Evolutionary conservation across 2,888 invertebrate genomes (phyloP), one percentile per base, ranked within the genome.

Genomic region (Meteorus colon): DNA sequence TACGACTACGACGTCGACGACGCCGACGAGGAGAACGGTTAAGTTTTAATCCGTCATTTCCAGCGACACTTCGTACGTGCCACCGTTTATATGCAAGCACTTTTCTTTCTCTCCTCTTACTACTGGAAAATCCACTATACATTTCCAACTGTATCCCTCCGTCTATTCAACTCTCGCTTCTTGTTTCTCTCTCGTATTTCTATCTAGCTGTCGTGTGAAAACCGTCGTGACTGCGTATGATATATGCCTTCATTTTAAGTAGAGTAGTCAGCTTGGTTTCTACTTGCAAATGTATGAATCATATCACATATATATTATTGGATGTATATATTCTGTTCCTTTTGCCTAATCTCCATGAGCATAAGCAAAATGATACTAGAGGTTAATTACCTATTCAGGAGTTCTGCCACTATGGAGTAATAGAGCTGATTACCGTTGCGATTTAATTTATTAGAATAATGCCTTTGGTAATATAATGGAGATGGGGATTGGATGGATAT

Each of bases 21-120:
- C 16, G 16, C 1, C 48, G 51, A 55, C 51, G 8, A 19, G 51
- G 70, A 78, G 75, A 76, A 77, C 75, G 77, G 81, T 79, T 80
- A 80, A 81, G 80, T 81, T 81, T 81, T 81, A 81, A 81, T 80
- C 79, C 79, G 77, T 78, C 80, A 77, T 79, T 81, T 78, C 77
- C 79, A 78, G 70, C 75, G 76, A 81, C 75, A 71, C 66, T 51
- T 10, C 45, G 45, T 51, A 69, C 70, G 24, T 63, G 48, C 48
- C 60, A 16, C 41, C 31, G 51, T 31, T 51, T 8, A 19, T 29
- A 29, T n/a, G 27, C 24, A 48, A 24, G 10, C 55, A 24, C 55
- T 41, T 19, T 37, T 31, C 51, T 14, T 48, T 29, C 19, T 45
- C 63, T 19, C 34, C 34, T 34, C 4, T 34, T 6, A 34, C 45